Evolutionary conservation across 1,140 invertebrate genomes (phyloP).

Genomic region (Trichogramma pretiosum): DNA sequence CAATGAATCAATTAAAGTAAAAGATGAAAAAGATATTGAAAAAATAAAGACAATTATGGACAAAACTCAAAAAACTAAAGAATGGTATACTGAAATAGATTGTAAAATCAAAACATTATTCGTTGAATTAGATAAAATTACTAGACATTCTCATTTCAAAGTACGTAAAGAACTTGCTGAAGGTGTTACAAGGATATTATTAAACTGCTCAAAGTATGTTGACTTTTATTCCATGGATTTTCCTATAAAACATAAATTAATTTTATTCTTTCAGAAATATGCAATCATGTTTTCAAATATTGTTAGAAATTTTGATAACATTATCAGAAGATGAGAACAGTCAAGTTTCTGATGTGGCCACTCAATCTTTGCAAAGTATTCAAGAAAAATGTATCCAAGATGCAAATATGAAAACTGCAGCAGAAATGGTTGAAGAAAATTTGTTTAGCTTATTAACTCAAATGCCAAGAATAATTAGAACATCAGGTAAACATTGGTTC

Average conservation of each 20-base stretch:
- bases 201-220: conserved; percentile 47
- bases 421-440: conserved; percentile 51
- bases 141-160: conserved; percentile 47
- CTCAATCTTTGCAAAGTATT: conserved; percentile 34
- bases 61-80: conserved; percentile 34
- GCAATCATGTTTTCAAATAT: conserved; percentile 44
- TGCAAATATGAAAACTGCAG: conserved; percentile 32
- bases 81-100: conserved; percentile 51
- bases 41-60: conserved; percentile 42
- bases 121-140: conserved; percentile 42
- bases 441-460: conserved; percentile 48
- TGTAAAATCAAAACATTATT: conserved; percentile 47
- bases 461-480: conserved; percentile 52
- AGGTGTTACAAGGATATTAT: conserved; percentile 44
- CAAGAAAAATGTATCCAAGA: conserved; percentile 32
- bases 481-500: conserved; percentile 42
- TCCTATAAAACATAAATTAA: conserved; percentile 3
- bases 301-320: conserved; percentile 51
- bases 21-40: conserved; percentile 14
- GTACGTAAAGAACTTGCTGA: conserved; percentile 49
- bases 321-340: conserved; percentile 49
- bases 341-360: conserved; percentile 41
- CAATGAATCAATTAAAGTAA: conserved; percentile 7
- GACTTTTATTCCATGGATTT: conserved; percentile 15
- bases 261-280: conserved; percentile 46